Percentiles rank a stretch among this genome's conserved stretches.
These are phyloP conservation scores for Pachycephala philippinensis DNA, from an alignment of 2,113 vertebrate species.

Conservation along the genomic window DNA sequence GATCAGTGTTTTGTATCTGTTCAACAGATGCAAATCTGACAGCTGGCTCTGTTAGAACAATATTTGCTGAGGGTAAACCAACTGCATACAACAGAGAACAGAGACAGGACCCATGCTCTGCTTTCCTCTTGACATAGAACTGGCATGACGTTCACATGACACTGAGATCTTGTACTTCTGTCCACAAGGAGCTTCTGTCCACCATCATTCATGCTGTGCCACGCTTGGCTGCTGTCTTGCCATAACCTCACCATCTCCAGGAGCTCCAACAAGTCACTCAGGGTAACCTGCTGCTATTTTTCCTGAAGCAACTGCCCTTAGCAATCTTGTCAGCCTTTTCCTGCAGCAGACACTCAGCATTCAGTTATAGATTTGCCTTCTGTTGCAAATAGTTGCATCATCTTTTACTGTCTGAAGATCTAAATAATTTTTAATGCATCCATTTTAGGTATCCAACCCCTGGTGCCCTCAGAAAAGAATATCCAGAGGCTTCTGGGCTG, in stretches of 20 bases:
- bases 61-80: slow-evolving; percentile 52
- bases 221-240: not conserved
- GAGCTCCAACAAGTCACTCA: not conserved
- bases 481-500: not conserved
- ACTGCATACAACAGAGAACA: not conserved
- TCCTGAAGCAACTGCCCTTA: not conserved
- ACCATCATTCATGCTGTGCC: not conserved
- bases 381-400: not conserved
- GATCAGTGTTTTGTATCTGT: slow-evolving; percentile 59
- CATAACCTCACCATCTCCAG: not conserved
- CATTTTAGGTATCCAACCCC: not conserved
- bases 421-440: not conserved
- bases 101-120: not conserved
- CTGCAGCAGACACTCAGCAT: not conserved
- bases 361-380: not conserved
- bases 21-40: slow-evolving; percentile 65
- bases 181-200: not conserved
- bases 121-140: not conserved
- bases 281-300: not conserved
- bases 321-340: not conserved
- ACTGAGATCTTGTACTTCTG: not conserved
- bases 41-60: slow-evolving; percentile 57
- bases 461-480: not conserved
- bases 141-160: rapidly evolving
- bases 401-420: not conserved